A percentile compares a stretch with the other conserved stretches of the same genome.
Evolutionary conservation across 1,140 invertebrate genomes (phyloP).

Genomic region (Coptotermes formosanus): DNA sequence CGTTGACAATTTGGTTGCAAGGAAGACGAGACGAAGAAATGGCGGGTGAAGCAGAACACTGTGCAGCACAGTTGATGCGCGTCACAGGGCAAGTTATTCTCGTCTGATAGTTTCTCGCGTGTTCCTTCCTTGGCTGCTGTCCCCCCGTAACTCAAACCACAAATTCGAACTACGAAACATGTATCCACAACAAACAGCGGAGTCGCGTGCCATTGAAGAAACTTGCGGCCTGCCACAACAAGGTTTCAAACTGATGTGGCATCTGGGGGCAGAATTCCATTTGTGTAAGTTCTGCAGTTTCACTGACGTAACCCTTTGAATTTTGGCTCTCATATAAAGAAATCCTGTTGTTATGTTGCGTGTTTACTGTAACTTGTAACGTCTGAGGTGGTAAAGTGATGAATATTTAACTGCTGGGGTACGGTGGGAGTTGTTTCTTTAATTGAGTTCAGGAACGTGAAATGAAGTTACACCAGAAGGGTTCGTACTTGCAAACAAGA

Average conservation of each 20-base stretch:
- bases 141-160: background rate
- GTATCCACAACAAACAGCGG: background rate
- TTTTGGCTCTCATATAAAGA: too few species aligned
- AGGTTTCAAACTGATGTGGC: background rate
- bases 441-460: too few species aligned
- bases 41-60: background rate
- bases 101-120: background rate
- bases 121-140: background rate
- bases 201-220: background rate
- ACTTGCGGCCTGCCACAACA: background rate
- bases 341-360: too few species aligned
- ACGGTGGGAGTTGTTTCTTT: too few species aligned
- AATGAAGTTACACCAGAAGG: too few species aligned
- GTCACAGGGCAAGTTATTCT: background rate
- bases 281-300: background rate
- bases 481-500: too few species aligned
- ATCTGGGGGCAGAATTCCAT: background rate
- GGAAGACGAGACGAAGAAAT: too few species aligned
- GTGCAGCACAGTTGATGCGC: background rate
- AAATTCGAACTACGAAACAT: constrained; percentile 4
- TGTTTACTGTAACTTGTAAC: too few species aligned
- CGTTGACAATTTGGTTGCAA: too few species aligned
- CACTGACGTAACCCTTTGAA: background rate
- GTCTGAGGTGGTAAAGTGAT: too few species aligned
- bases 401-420: too few species aligned